Evolutionary conservation across 1,140 invertebrate species (phyloP).

Genomic region (Tetramorium alpestre): DNA sequence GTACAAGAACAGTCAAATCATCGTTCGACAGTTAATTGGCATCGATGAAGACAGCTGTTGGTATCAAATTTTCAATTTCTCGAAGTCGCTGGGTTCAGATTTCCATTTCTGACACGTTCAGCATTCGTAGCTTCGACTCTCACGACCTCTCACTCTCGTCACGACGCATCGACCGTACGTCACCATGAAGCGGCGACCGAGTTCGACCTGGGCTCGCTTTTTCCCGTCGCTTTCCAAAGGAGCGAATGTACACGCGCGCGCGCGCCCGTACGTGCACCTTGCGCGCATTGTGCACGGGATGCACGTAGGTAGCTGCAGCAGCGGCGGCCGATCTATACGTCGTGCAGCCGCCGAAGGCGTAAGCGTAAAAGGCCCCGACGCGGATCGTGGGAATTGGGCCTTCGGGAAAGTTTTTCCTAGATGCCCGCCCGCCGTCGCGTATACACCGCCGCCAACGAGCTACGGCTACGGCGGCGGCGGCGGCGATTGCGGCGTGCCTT

Average conservation of each 20-base stretch:
- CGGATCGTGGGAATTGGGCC: constrained; percentile 75
- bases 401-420: constrained; percentile 70
- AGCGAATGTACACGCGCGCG: background rate
- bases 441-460: background rate
- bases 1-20: background rate
- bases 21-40: background rate
- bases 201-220: constrained; percentile 17
- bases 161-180: constrained; percentile 20
- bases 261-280: constrained; percentile 12
- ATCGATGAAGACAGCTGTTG: background rate
- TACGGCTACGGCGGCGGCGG: background rate
- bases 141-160: constrained; percentile 55
- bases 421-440: constrained; percentile 1
- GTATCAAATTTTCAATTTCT: constrained; percentile 13
- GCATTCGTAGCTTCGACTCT: constrained; percentile 22
- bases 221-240: constrained; percentile 51
- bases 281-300: constrained; percentile 63
- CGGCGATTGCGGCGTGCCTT: background rate
- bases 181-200: background rate
- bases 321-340: constrained; percentile 16
- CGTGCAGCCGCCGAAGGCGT: constrained; percentile 9
- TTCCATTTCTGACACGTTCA: constrained; percentile 27
- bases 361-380: constrained; percentile 37
- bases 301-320: constrained; percentile 33
- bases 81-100: background rate